These are phyloP conservation scores for Ctena decussata DNA, from an alignment of 2,888 invertebrate species.

Conservation along the genomic window DNA sequence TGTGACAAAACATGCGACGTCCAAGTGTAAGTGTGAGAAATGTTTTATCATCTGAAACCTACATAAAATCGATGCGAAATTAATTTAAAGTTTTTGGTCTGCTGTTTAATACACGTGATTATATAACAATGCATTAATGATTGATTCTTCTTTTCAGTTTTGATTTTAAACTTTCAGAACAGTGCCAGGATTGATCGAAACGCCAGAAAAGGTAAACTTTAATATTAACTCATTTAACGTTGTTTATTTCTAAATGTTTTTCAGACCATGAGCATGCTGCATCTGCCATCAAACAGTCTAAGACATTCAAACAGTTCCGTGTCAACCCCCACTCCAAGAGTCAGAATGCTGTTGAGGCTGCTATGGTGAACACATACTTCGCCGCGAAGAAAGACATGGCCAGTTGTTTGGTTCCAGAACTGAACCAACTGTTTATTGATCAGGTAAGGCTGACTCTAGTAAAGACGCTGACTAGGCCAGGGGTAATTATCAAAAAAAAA, in stretches of 20 bases:
- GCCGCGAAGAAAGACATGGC: neutral
- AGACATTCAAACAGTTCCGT: neutral
- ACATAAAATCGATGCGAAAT: too few species aligned
- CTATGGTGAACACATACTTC: neutral
- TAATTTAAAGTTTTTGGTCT: neutral
- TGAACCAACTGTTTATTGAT: conserved; percentile 1
- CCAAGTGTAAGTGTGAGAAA: neutral
- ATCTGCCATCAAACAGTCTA: neutral
- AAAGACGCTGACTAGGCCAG: too few species aligned
- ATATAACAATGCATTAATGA: too few species aligned
- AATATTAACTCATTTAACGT: neutral
- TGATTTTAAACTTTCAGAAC: neutral
- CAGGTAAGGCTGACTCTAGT: neutral
- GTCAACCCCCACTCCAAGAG: neutral
- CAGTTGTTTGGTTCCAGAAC: neutral
- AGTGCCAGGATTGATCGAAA: neutral
- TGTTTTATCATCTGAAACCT: too few species aligned
- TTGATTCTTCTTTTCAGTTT: neutral
- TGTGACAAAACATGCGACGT: neutral
- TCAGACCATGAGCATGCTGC: conserved; percentile 8
- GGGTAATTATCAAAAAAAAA: too few species aligned
- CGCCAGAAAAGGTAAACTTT: neutral
- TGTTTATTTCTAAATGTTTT: neutral
- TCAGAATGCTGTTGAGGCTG: neutral
- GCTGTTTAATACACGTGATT: too few species aligned